Conservation (phyloP, 2,797 vertebrate species). For the Xiphophorus birchmanni region DNA sequence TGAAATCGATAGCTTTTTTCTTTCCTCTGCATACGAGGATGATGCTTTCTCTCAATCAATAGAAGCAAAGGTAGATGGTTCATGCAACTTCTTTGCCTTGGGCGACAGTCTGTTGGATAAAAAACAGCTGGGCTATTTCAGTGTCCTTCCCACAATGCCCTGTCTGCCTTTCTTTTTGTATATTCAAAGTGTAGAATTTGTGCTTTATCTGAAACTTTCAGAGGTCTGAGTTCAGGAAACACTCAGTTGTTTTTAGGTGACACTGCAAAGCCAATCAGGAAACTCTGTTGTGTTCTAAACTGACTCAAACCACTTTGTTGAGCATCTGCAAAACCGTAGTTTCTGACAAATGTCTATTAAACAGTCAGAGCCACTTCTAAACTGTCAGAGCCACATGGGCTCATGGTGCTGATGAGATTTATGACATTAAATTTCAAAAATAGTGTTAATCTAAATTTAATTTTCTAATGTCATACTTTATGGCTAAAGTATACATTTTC, state of each 20-base stretch:
- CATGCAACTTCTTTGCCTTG: slow-evolving; percentile 40
- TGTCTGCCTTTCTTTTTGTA: slow-evolving; percentile 8
- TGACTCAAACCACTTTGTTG: background rate
- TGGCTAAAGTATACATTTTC: background rate
- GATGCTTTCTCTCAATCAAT: slow-evolving; percentile 63
- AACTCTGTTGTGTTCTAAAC: background rate
- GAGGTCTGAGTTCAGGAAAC: slow-evolving; percentile 7
- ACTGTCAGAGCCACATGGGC: background rate
- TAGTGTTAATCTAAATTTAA: background rate
- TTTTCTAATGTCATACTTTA: background rate
- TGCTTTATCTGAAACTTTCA: slow-evolving; percentile 2
- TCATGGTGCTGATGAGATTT: background rate
- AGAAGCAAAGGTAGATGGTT: slow-evolving; percentile 40
- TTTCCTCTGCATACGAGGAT: slow-evolving; percentile 50
- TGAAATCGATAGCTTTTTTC: slow-evolving; percentile 50
- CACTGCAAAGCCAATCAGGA: background rate
- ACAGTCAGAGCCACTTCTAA: background rate
- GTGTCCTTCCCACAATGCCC: slow-evolving; percentile 42
- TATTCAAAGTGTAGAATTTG: background rate
- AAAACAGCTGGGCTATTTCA: slow-evolving; percentile 43
- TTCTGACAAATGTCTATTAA: background rate
- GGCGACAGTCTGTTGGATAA: slow-evolving; percentile 38
- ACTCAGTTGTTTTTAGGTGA: background rate
- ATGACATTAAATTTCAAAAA: background rate
- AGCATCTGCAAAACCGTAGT: background rate